Conservation (phyloP, 2,797 vertebrate genomes). For the Anabacerthia variegaticeps region DNA sequence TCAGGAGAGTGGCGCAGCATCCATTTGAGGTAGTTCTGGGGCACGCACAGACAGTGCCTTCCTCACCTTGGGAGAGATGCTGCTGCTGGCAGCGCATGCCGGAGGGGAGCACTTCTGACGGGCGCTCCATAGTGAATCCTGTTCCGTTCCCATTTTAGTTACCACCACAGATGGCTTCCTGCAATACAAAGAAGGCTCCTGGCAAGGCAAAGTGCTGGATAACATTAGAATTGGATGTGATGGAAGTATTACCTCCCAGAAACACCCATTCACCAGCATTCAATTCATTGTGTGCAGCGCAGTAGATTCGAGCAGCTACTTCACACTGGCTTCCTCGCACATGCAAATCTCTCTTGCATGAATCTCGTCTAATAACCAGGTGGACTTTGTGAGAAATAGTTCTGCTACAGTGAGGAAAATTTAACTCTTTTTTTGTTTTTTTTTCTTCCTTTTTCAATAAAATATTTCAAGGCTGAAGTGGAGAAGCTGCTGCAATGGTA, state of each 20-base stretch:
- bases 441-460: neutral
- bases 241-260: constrained; percentile 1
- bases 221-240: neutral
- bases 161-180: constrained; percentile 36
- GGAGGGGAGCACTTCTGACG: neutral
- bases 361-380: neutral
- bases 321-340: neutral
- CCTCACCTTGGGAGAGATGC: neutral
- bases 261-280: neutral
- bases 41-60: neutral
- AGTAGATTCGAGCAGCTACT: neutral
- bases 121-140: neutral
- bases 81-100: neutral
- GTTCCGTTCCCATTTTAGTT: neutral
- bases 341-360: neutral
- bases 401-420: neutral
- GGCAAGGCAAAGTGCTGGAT: constrained; percentile 30
- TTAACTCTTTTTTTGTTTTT: neutral
- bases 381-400: neutral
- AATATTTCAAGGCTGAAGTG: neutral
- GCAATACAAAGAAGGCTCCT: constrained; percentile 5
- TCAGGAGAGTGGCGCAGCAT: neutral
- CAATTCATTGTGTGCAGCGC: neutral
- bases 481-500: neutral
- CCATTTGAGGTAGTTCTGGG: neutral